Evolutionary conservation across 2,113 vertebrate genomes (phyloP).

Genomic region (Athene noctua): DNA sequence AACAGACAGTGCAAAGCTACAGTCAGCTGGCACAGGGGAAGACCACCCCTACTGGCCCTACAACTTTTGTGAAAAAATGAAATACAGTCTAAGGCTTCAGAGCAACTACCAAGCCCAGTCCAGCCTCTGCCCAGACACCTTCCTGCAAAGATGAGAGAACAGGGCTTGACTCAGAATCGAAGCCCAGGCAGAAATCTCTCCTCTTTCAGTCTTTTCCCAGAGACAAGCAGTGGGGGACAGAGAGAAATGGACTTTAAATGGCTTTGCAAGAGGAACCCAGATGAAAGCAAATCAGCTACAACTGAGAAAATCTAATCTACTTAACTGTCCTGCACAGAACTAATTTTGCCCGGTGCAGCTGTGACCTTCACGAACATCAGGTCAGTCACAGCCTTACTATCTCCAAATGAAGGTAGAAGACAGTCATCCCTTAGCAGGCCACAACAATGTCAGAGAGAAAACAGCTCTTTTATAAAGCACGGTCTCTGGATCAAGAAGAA

Average conservation of each 20-base stretch:
- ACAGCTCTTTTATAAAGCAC: conserved; percentile 5
- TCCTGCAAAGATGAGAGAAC: background rate
- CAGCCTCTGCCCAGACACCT: background rate
- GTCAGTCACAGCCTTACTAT: conserved; percentile 13
- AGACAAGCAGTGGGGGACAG: background rate
- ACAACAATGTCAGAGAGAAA: conserved; percentile 11
- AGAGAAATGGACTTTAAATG: conserved; percentile 29
- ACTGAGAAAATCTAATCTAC: conserved; percentile 56
- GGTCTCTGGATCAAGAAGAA: background rate
- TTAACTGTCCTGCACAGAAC: conserved; percentile 47
- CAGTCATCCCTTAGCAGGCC: background rate
- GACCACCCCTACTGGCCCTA: background rate
- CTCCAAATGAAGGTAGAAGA: conserved; percentile 29
- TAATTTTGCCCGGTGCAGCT: conserved; percentile 53
- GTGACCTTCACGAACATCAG: conserved; percentile 32
- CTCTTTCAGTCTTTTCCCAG: background rate
- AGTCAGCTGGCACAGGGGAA: background rate
- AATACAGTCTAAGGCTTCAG: background rate
- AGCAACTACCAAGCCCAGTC: background rate
- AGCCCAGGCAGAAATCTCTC: background rate
- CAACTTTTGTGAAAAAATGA: background rate
- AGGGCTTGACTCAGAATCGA: background rate
- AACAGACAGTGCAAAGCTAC: background rate
- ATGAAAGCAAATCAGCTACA: conserved; percentile 56
- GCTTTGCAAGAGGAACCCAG: conserved; percentile 2